These are phyloP conservation scores for Anoura caudifer DNA, from an alignment of 2,113 vertebrate genomes.

Conservation along the genomic window DNA sequence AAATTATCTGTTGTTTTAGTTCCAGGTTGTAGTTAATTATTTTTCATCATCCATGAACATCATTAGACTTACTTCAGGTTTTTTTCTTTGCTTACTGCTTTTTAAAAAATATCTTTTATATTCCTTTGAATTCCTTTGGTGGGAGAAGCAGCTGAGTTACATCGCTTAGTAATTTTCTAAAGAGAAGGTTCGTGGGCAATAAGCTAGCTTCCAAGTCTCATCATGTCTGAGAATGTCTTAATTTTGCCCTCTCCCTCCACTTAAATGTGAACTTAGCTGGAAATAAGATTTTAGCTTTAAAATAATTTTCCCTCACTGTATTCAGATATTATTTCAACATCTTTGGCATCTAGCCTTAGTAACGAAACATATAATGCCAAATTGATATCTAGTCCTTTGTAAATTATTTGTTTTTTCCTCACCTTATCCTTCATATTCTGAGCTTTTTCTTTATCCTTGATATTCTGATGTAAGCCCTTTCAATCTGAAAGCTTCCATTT, in stretches of 20 bases:
- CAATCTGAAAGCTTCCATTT: neutral
- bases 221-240: conserved; percentile 11
- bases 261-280: neutral
- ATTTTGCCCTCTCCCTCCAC: neutral
- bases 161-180: neutral
- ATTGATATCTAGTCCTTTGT: neutral
- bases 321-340: neutral
- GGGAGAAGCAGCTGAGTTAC: neutral
- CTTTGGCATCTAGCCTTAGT: conserved; percentile 16
- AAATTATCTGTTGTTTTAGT: neutral
- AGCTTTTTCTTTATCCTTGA: neutral
- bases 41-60: neutral
- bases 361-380: neutral
- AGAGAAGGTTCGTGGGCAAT: neutral
- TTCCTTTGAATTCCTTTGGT: neutral
- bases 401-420: neutral
- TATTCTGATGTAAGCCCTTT: neutral
- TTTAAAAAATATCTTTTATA: neutral
- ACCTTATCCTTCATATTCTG: neutral
- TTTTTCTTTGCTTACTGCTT: neutral
- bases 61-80: neutral
- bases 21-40: neutral
- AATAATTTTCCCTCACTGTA: neutral
- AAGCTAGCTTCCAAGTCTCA: neutral
- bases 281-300: conserved; percentile 31